Base-by-base conservation (phyloP, 2,113 vertebrate genomes). In the Isichthys henryi region DNA sequence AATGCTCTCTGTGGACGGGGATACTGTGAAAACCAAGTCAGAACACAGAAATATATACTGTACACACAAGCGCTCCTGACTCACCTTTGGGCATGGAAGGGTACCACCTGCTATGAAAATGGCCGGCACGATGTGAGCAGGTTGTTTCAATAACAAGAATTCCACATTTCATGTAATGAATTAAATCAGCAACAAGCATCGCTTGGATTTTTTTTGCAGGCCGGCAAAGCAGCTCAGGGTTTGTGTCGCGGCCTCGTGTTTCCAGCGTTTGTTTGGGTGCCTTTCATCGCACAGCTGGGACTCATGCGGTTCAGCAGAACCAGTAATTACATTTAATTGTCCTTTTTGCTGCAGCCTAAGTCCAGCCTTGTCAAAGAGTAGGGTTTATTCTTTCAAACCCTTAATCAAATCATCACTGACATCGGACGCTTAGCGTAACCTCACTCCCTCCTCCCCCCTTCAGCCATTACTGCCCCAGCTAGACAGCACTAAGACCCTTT, bases 371-470 rank as follows among this genome's bases (percentile, higher is more conserved):
- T 39, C 35, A 43, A 80, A 80, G 17, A 13, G 74, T 19, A 19
- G 15, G 39, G 31, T 87, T 87, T 39, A 35, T 53, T 53, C 49
- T 31, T 53, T 87, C 49, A 87, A 87, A 87, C n/a, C 50, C 23
- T 87, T 52, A 87, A 87, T 53, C 50, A 87, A 87, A 31, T 87
- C 85, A 87, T 56, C 85, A 53, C 27, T 19, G 13, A 35, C 27
- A 56, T 19, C n/a, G 50, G 27, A 87, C 2, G 2, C 31, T 87
- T 56, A 53, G 27, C 31, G 2, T 23, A 35, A 17, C 27, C 13
- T 7, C 10, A 46, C 45, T 9, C 19, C 8, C 39, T 19, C 35
- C 39, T 19, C 45, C 3, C 43, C 39, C 45, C 9, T 7, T 27
- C 21, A 56, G 48, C 21, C n/a, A 49, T 48, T 86, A 49, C 48